Percentiles rank a stretch among this genome's conserved stretches.
Evolutionary conservation across 2,888 invertebrate species (phyloP).

Genomic region (Drosophila robusta): DNA sequence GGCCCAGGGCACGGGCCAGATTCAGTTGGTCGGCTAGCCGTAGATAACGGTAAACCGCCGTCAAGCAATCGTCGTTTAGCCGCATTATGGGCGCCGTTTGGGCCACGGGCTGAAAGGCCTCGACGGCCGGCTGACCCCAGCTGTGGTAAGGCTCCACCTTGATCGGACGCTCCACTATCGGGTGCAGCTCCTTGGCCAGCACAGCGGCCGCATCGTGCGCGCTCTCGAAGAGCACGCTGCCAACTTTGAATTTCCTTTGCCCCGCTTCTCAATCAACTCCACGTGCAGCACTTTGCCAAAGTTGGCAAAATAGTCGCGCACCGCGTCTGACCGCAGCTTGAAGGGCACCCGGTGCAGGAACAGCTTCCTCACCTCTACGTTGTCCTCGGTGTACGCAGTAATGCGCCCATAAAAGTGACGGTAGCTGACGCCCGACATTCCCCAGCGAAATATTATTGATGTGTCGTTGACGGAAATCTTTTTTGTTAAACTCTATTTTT

Average conservation of each 20-base stretch:
- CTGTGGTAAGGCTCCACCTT: conserved; percentile 7
- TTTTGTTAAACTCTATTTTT: neutral
- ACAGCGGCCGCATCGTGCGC: conserved; percentile 7
- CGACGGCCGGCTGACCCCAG: conserved; percentile 13
- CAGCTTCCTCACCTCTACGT: conserved; percentile 1
- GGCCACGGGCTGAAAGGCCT: neutral
- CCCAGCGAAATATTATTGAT: neutral
- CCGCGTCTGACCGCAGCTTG: neutral
- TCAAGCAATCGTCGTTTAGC: conserved; percentile 16
- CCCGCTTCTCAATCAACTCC: neutral
- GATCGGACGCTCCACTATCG: neutral
- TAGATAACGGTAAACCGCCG: conserved; percentile 8
- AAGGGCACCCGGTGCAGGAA: neutral
- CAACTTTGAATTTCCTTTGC: neutral
- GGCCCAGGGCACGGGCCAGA: conserved; percentile 2
- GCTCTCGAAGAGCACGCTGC: conserved; percentile 2
- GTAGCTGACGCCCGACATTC: neutral
- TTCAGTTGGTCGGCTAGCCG: conserved; percentile 1
- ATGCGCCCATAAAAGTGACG: conserved; percentile 1
- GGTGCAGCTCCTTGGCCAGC: neutral
- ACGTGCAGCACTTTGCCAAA: conserved; percentile 6
- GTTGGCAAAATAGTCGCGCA: neutral
- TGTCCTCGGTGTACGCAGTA: conserved; percentile 11
- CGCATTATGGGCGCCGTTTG: conserved; percentile 4
- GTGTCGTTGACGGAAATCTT: neutral